Evolutionary conservation across 1,140 invertebrate species (phyloP), one percentile per base, ranked within the genome.

Genomic region (Leguminivora glycinivorella): DNA sequence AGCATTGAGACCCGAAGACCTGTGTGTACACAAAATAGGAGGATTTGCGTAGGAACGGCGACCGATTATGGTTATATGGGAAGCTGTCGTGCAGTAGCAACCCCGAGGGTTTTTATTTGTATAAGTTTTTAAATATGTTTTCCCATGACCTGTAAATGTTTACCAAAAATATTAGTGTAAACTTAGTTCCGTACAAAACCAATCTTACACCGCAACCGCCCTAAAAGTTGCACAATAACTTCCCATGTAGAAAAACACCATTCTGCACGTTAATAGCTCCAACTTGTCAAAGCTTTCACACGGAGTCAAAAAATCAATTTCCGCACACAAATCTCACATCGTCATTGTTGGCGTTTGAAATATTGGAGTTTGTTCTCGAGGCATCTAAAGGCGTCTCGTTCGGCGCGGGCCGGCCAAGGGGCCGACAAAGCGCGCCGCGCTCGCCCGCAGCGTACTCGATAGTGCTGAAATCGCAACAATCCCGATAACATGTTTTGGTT

Each of bases 251-350:
- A 69, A 68, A 56, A 72, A 56, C 56, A 68, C 58, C 66, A 74
- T 75, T 79, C 79, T 25, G 71, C 74, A 75, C 75, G 60, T 71
- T 74, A 75, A 75, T 72, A 69, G 72, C 70, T 69, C 43, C 78
- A 87, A 87, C 82, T 83, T 87, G 86, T 87, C 87, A 87, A 86
- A 84, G 80, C 79, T 84, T 89, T 89, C 88, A 84, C 89, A 90
- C 85, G 87, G 52, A 72, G 68, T 80, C 73, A 85, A 90, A 89
- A 91, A 90, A 88, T 86, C 85, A 85, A 90, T 91, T 91, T 91
- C 89, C 89, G 89, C 85, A 91, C 84, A 91, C 89, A 89, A 90
- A 89, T 87, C 83, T 83, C 77, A 79, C 82, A 40, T 56, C 70
- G 87, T 89, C 85, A 90, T 91, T 91, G 89, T 91, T 80, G 81